Base-by-base conservation (phyloP, 2,797 vertebrate genomes). In the Fringilla coelebs region DNA sequence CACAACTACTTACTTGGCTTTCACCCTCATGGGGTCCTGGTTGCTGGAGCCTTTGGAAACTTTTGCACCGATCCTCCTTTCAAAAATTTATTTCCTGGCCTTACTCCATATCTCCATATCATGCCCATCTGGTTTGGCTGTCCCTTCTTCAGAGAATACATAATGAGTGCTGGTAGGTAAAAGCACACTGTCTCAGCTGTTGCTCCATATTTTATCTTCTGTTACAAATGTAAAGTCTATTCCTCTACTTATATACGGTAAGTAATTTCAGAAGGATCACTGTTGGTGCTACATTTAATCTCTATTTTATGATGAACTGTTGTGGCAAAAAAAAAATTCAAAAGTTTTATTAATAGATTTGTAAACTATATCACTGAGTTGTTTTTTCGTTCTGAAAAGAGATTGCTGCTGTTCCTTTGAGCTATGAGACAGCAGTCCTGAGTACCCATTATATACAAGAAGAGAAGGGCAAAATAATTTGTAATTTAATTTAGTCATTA, bases 1-100 rank as follows among this genome's bases (percentile, higher is more conserved):
- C 97, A 98, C 87, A 99, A 99, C 97, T 99, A 99, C 94, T 97
- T 99, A 83, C 98, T 99, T 95, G 99, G 99, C 46, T 99, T 99
- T 97, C 99, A 99, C 92, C 99, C 99, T 58, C 99, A 99, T 15
- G 99, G 99, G 17, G 98, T 99, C 25, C 94, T 99, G 49, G 98
- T 98, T 9, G 98, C 98, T 4, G 99, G 99, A 74, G 99, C 93
- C 7, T 99, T 99, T 20, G 98, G 98, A 84, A 99, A 99, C 95
- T 99, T 99, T 96, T 97, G 97, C 83, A 97, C 96, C 0, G 95
- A 91, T 76, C 46, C 98, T 0, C 95, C 95, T 32, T 99, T 99
- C 93, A 97, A 98, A 40, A 70, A 93, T 29, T 97, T 99, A 81
- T 99, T 99, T 91, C 99, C 99, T 5, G 98, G 98, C 48, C 97